A percentile compares a stretch with the other conserved stretches of the same genome.
Evolutionary conservation across 2,888 invertebrate genomes (phyloP).

Genomic region (Scaptomyza caliginosa): DNA sequence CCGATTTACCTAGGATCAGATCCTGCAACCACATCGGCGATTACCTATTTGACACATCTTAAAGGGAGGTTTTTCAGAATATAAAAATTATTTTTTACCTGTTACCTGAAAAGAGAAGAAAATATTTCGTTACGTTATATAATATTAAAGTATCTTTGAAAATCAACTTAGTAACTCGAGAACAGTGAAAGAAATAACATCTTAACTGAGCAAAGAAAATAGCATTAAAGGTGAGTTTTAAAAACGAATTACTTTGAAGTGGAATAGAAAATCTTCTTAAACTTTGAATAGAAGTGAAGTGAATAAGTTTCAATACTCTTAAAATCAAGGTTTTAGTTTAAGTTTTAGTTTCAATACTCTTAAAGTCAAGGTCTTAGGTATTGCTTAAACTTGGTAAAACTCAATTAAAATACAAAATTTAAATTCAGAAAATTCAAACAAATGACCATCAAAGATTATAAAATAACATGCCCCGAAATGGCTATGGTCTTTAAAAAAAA

Average conservation of each 20-base stretch:
- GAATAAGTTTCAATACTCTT: too few relatives aligned
- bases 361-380: too few relatives aligned
- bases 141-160: not conserved
- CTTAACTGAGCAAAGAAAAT: not conserved
- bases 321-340: too few relatives aligned
- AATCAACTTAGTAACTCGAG: conserved; percentile 24
- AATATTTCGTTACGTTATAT: not conserved
- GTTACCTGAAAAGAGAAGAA: not conserved
- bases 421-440: conserved; percentile 1
- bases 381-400: too few relatives aligned
- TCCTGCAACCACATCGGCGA: not conserved
- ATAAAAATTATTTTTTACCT: too few relatives aligned
- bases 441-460: conserved; percentile 3
- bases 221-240: not conserved
- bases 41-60: not conserved
- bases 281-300: too few relatives aligned
- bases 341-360: too few relatives aligned
- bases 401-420: not conserved
- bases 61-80: too few relatives aligned
- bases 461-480: conserved; percentile 27
- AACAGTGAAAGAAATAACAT: not conserved
- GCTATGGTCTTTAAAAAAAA: conserved; percentile 4
- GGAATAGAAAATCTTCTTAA: too few relatives aligned
- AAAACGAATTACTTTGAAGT: too few relatives aligned
- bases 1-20: conserved; percentile 29